Evolutionary conservation across 2,113 vertebrate species (phyloP), one percentile per base, ranked within the genome.

Genomic region (Gopherus evgoodei): DNA sequence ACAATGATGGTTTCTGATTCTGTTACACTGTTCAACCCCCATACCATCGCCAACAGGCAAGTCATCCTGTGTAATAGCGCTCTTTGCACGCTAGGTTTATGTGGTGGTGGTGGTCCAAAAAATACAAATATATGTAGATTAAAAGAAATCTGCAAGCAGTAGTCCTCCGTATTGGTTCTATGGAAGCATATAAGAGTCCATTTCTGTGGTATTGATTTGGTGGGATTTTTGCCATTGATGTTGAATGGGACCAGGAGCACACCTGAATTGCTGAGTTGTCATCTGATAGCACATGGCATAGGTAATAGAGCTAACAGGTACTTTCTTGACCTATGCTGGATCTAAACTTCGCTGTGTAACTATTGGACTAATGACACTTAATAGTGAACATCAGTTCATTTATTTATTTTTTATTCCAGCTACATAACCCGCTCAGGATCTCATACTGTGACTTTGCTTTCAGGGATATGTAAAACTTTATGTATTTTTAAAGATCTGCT

Each of bases 241-340:
- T 96, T 94, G 93, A 91, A 84, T 95, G 93, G 95, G 94, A 82
- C 93, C 95, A 90, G 88, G 91, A 91, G 95, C 93, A 93, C 85
- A 53, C 84, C 93, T 86, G 96, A 95, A 95, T 93, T 96, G 95
- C 96, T 96, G 96, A 97, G 95, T 92, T 90, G 79, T 95, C 81
- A 81, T 95, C 85, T 92, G 96, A 96, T 97, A 96, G 65, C 89
- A 94, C 94, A 49, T 75, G 83, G 44, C 87, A 86, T 2, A 91
- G 93, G 83, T 93, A 96, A 94, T 89, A 95, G 97, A 96, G 88
- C 75, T 94, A 90, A 90, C 84, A 91, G 91, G 96, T 95, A 93
- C 95, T 94, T 97, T 95, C 90, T 82, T 93, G 91, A 90, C 93
- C 93, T 50, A 22, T 53, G 92, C 93, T 91, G 97, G 93, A 95